A percentile compares a stretch with the other conserved stretches of the same genome.
phyloP scores from a whole-genome alignment of 2,797 vertebrate genomes.

The Botia almorhae region DNA sequence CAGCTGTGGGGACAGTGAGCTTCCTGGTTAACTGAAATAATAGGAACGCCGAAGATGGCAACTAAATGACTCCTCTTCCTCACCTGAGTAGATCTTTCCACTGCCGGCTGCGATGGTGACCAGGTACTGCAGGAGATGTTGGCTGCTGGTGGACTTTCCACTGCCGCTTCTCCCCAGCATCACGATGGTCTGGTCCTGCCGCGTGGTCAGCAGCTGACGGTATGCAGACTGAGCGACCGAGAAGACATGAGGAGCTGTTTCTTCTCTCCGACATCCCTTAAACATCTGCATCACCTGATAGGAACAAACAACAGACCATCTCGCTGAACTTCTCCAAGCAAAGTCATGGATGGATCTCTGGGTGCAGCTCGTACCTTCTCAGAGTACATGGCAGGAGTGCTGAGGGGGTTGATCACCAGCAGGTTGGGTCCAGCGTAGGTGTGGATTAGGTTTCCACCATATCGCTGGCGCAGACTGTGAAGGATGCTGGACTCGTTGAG shows the following conservation, averaged over 20 bases:
- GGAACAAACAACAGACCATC: not conserved
- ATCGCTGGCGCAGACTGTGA: conserved; percentile 92
- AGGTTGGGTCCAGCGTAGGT: conserved; percentile 90
- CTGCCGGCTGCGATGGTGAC: conserved; percentile 87
- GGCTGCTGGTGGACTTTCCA: conserved; percentile 94
- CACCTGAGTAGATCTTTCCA: conserved; percentile 91
- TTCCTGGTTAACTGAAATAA: not conserved
- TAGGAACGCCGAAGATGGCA: not conserved
- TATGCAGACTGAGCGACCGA: conserved; percentile 92
- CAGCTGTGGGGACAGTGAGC: conserved; percentile 74
- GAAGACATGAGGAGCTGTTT: conserved; percentile 92
- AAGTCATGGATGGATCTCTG: not conserved
- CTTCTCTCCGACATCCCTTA: conserved; percentile 92
- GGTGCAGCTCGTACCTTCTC: conserved; percentile 85
- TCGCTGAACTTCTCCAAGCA: not conserved
- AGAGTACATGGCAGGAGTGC: conserved; percentile 93
- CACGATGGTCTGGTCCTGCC: conserved; percentile 93
- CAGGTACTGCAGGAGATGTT: conserved; percentile 94
- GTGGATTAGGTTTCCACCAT: conserved; percentile 90
- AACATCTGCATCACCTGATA: conserved; percentile 98
- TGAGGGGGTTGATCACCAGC: conserved; percentile 93
- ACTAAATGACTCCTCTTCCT: conserved; percentile 52
- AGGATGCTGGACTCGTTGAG: conserved; percentile 94
- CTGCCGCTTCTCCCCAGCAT: conserved; percentile 92
- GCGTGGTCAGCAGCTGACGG: conserved; percentile 90